Percentiles rank a stretch among this genome's conserved stretches.
phyloP scores from a whole-genome alignment of 2,888 invertebrate species.

The Rhogogaster chlorosoma region DNA sequence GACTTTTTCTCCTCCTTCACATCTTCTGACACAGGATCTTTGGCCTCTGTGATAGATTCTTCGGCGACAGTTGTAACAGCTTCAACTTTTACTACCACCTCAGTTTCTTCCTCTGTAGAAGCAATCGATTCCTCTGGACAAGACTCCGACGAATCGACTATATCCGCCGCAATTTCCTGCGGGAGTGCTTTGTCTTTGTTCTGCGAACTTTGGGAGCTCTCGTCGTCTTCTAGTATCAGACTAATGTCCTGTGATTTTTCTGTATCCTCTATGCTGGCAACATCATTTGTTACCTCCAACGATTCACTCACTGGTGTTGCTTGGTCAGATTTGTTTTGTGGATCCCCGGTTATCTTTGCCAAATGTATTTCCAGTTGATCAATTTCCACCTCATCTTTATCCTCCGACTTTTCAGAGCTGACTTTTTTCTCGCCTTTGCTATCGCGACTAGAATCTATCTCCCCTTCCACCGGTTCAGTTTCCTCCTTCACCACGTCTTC shows the following conservation, averaged over 20 bases:
- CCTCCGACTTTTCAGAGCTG: conserved; percentile 53
- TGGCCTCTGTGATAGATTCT: conserved; percentile 23
- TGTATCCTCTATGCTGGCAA: conserved; percentile 65
- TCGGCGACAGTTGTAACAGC: conserved; percentile 16
- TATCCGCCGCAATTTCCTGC: conserved; percentile 51
- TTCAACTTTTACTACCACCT: conserved; percentile 56
- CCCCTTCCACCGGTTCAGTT: conserved; percentile 76
- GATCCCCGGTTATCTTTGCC: conserved; percentile 70
- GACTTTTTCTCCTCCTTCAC: conserved; percentile 59
- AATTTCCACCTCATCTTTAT: conserved; percentile 47
- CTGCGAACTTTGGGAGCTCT: conserved; percentile 60
- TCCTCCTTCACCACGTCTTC: conserved; percentile 71
- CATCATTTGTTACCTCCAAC: conserved; percentile 65
- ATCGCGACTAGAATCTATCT: conserved; percentile 65
- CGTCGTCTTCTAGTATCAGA: conserved; percentile 69
- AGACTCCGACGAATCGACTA: conserved; percentile 64
- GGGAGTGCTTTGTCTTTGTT: conserved; percentile 64
- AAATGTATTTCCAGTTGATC: conserved; percentile 68
- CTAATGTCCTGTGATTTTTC: conserved; percentile 71
- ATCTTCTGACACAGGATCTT: conserved; percentile 52
- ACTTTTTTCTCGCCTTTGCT: conserved; percentile 56
- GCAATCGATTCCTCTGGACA: conserved; percentile 61
- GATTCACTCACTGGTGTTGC: conserved; percentile 64
- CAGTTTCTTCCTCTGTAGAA: conserved; percentile 59
- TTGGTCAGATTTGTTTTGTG: conserved; percentile 62